Percentiles rank a stretch among this genome's conserved stretches.
Evolutionary conservation across 1,140 invertebrate genomes (phyloP).

Genomic region (Uloborus diversus): DNA sequence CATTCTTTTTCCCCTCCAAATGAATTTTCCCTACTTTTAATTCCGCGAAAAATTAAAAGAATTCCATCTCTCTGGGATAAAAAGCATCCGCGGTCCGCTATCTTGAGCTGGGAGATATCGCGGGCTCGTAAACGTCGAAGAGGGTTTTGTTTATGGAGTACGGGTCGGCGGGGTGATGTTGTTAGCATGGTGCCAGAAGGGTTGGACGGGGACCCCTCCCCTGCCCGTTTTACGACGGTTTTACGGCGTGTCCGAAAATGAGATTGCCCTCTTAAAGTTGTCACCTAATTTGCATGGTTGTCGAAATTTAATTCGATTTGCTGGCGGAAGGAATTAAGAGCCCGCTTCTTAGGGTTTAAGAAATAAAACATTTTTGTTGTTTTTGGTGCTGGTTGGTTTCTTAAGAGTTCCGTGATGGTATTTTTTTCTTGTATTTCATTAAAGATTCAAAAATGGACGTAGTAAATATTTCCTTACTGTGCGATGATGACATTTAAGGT

Average conservation of each 20-base stretch:
- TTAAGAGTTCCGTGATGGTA: no score
- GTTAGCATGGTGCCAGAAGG: conserved; percentile 33
- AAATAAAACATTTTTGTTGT: no score
- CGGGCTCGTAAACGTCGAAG: conserved; percentile 46
- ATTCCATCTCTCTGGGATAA: neutral
- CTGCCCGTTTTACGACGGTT: conserved; percentile 25
- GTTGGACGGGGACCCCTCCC: conserved; percentile 10
- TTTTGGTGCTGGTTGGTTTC: no score
- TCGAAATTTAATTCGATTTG: conserved; percentile 5
- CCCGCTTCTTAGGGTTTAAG: neutral
- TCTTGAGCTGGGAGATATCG: neutral
- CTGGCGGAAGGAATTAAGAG: neutral
- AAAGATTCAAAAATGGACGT: no score
- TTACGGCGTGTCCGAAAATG: conserved; percentile 52
- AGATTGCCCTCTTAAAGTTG: conserved; percentile 52
- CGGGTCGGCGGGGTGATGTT: conserved; percentile 12
- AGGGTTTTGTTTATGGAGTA: conserved; percentile 39
- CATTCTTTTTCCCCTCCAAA: conserved; percentile 36
- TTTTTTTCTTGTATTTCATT: no score
- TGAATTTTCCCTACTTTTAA: conserved; percentile 1
- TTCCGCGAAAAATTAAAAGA: conserved; percentile 17
- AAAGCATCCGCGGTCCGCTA: neutral
- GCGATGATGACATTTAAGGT: no score
- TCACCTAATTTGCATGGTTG: conserved; percentile 51
- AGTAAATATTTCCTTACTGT: no score